Conservation (phyloP, 2,888 invertebrate species). For the Vanessa cardui region DNA sequence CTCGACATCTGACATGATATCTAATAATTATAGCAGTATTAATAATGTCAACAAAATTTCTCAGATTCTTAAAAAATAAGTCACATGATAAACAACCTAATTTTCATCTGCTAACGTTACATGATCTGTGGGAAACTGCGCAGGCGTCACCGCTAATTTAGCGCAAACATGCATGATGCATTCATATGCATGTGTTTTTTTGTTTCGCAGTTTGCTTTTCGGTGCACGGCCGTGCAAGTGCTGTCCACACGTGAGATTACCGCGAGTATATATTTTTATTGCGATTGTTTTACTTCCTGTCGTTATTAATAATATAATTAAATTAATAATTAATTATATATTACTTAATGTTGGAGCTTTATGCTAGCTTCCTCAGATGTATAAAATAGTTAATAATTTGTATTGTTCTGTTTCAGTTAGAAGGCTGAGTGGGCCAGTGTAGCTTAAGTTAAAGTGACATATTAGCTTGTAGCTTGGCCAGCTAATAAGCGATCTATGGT, state of each 20-base stretch:
- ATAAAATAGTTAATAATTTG: no score
- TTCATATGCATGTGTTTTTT: constrained; percentile 49
- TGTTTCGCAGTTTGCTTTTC: constrained; percentile 49
- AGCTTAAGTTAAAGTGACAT: no score
- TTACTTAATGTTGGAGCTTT: no score
- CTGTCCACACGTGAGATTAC: constrained; percentile 34
- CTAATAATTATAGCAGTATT: no score
- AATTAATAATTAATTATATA: no score
- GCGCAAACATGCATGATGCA: constrained; percentile 64
- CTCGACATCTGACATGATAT: no score
- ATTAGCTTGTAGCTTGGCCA: no score
- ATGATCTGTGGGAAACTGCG: constrained; percentile 68
- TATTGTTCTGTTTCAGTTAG: no score
- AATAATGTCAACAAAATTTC: no score
- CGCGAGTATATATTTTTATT: not conserved
- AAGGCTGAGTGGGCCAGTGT: no score
- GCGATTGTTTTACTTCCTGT: not conserved
- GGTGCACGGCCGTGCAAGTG: constrained; percentile 40
- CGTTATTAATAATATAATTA: not conserved
- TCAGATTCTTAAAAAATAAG: not conserved
- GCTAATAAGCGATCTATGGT: no score
- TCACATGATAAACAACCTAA: not conserved
- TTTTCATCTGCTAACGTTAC: constrained; percentile 55
- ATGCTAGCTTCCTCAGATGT: no score
- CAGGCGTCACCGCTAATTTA: constrained; percentile 72